phyloP scores from a whole-genome alignment of 2,888 invertebrate species.

The Hartigia nigra region DNA sequence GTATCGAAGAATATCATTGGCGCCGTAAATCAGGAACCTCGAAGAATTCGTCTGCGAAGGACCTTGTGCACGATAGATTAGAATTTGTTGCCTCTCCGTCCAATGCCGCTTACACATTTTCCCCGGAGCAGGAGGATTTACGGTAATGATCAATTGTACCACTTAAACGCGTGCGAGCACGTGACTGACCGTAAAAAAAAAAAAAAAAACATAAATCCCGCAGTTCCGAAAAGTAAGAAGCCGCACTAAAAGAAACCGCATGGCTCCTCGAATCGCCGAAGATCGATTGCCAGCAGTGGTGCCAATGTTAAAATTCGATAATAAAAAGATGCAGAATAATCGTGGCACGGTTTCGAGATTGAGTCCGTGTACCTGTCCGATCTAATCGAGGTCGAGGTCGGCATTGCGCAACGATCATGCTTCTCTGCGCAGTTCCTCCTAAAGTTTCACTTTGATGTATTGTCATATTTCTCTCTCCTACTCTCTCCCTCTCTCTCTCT shows the following conservation, averaged over 20 bases:
- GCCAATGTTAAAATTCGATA: slow-evolving; percentile 7
- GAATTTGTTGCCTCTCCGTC: neutral
- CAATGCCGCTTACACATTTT: neutral
- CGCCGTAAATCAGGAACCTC: neutral
- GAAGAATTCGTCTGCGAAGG: no score
- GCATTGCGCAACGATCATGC: slow-evolving; percentile 10
- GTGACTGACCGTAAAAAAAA: neutral
- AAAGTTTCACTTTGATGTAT: neutral
- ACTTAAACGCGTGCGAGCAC: neutral
- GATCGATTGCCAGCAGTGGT: slow-evolving; percentile 5
- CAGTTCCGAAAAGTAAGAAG: neutral
- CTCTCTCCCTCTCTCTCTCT: no score
- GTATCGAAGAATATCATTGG: neutral
- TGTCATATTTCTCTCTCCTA: no score
- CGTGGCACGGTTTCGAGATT: neutral
- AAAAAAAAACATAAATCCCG: no score
- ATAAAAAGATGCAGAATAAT: slow-evolving; percentile 1
- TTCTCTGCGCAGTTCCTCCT: slow-evolving; percentile 9
- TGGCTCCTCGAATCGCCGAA: neutral
- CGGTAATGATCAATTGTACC: neutral
- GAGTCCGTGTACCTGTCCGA: slow-evolving; percentile 8
- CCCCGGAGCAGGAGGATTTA: neutral
- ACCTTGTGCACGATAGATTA: neutral
- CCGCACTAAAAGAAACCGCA: neutral
- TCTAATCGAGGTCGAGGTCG: slow-evolving; percentile 22